Evolutionary conservation across 2,113 vertebrate genomes (phyloP).

Genomic region (Rhinolophus ferrumequinum): DNA sequence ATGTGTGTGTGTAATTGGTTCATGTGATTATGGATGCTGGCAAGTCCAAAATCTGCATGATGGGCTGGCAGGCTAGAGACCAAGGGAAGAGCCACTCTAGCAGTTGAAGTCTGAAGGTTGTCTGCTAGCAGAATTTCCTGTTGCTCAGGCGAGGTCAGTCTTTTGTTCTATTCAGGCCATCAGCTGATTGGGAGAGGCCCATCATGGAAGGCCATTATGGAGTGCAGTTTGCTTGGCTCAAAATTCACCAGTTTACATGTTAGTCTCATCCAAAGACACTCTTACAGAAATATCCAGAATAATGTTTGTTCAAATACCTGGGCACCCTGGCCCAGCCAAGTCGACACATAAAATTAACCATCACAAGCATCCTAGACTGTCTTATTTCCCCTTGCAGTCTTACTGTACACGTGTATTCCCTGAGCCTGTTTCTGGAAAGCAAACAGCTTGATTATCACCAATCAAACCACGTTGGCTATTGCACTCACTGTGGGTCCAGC

Average conservation of each 20-base stretch:
- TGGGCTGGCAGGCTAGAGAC: neutral
- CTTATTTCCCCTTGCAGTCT: neutral
- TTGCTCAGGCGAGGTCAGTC: neutral
- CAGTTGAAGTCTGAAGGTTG: neutral
- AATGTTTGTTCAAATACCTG: neutral
- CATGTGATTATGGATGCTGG: neutral
- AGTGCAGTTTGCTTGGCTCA: neutral
- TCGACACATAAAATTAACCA: neutral
- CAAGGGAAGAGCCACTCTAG: neutral
- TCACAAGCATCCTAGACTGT: neutral
- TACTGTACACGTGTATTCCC: neutral
- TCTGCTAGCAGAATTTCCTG: neutral
- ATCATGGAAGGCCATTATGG: no score
- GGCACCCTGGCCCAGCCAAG: neutral
- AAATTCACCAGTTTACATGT: neutral
- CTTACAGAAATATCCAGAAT: neutral
- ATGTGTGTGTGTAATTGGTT: neutral
- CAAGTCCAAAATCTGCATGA: no score
- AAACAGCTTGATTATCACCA: neutral
- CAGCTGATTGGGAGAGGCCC: neutral
- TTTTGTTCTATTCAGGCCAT: neutral
- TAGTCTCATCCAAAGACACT: neutral
- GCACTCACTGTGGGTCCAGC: neutral
- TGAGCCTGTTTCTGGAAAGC: neutral
- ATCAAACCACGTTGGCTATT: neutral